phyloP scores from a whole-genome alignment of 2,888 invertebrate species.

The Mesorhabditis belari region DNA sequence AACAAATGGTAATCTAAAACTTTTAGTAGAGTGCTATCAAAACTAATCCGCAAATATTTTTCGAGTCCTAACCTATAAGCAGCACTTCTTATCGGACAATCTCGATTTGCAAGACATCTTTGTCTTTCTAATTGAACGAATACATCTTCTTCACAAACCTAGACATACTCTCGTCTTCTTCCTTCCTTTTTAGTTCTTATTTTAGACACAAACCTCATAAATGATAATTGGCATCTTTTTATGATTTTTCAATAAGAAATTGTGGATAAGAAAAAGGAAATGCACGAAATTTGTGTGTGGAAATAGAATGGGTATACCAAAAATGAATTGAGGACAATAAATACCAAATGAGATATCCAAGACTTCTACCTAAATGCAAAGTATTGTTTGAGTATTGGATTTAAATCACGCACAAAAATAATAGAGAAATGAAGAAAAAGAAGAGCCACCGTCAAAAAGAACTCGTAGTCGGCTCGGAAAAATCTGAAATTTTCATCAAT shows the following conservation, averaged over 20 bases:
- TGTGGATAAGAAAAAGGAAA: conserved; percentile 19
- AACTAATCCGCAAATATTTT: no score
- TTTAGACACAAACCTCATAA: conserved; percentile 13
- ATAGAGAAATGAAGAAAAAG: conserved; percentile 26
- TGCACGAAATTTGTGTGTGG: conserved; percentile 28
- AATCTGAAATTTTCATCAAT: no score
- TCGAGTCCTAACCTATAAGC: background rate
- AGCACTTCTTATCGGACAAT: conserved; percentile 12
- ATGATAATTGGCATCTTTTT: conserved; percentile 27
- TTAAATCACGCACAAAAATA: conserved; percentile 15
- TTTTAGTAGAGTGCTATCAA: no score
- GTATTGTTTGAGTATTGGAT: background rate
- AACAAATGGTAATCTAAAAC: background rate
- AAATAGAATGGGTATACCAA: conserved; percentile 25
- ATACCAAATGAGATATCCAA: conserved; percentile 26
- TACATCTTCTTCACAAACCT: conserved; percentile 27
- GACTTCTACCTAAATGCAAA: conserved; percentile 22
- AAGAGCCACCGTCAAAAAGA: conserved; percentile 13
- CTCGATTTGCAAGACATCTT: conserved; percentile 25
- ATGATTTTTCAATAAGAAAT: conserved; percentile 18
- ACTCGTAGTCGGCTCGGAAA: conserved; percentile 10
- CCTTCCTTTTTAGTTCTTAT: background rate
- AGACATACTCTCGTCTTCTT: no score
- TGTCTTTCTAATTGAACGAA: conserved; percentile 27
- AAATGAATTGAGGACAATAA: conserved; percentile 19